phyloP scores from a whole-genome alignment of 30 jellyfish, hydroid and myxozoan species.

The Aurelia aurita region DNA sequence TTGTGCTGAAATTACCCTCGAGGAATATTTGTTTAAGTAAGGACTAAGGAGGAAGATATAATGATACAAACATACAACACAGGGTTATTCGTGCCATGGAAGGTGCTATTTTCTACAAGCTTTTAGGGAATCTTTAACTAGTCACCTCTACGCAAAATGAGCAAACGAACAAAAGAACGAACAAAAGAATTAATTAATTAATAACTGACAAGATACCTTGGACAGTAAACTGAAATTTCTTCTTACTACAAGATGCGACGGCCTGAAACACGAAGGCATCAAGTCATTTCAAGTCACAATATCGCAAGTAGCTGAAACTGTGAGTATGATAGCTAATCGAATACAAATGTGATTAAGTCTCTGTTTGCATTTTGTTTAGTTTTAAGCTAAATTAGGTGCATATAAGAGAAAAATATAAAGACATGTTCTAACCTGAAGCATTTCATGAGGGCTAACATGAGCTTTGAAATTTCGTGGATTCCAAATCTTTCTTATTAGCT shows the following conservation, averaged over 20 bases:
- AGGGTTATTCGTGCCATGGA: too few species aligned
- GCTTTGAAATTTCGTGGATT: constrained; percentile 91
- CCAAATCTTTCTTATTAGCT: constrained; percentile 92
- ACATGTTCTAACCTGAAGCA: constrained; percentile 73
- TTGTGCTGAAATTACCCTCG: too few species aligned
- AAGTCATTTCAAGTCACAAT: not conserved
- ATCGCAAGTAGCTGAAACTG: too few species aligned
- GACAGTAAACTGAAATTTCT: constrained; percentile 90
- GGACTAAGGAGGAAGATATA: too few species aligned
- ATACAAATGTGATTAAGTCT: too few species aligned
- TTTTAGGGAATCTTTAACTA: too few species aligned
- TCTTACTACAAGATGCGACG: constrained; percentile 91
- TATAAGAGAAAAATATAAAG: not conserved
- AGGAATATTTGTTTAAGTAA: not conserved
- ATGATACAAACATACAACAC: too few species aligned
- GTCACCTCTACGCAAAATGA: too few species aligned
- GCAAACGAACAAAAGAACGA: not conserved
- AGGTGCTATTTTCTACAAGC: too few species aligned
- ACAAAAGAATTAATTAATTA: not conserved
- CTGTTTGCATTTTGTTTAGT: too few species aligned
- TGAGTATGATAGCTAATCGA: too few species aligned
- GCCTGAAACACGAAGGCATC: constrained; percentile 58
- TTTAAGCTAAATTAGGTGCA: not conserved
- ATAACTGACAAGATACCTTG: constrained; percentile 63
- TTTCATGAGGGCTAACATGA: constrained; percentile 99